Evolutionary conservation across 2,797 vertebrate genomes (phyloP).

Genomic region (Neoniphon sammara): DNA sequence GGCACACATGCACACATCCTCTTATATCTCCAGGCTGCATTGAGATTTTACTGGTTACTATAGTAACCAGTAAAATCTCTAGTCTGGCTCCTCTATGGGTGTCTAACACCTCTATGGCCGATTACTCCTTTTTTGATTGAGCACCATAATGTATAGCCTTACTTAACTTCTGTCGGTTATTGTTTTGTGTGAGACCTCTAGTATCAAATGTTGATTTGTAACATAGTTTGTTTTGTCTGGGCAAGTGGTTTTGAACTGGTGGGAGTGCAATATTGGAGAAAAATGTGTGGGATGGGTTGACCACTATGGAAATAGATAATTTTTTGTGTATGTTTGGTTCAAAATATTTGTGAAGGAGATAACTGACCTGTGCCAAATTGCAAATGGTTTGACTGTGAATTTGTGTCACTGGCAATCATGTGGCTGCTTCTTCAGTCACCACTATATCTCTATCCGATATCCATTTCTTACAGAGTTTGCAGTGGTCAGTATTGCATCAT

Average conservation of each 20-base stretch:
- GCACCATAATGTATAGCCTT: background rate
- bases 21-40: background rate
- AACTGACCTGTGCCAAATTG: slow-evolving; percentile 59
- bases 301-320: slow-evolving; percentile 35
- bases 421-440: slow-evolving; percentile 39
- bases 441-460: slow-evolving; percentile 2
- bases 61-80: no score
- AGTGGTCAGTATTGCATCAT: background rate
- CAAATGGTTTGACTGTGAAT: slow-evolving; percentile 49
- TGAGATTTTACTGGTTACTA: background rate
- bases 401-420: slow-evolving; percentile 33
- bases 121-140: background rate
- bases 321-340: slow-evolving; percentile 37
- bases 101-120: background rate
- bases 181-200: slow-evolving; percentile 3
- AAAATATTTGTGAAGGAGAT: background rate
- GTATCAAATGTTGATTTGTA: slow-evolving; percentile 5
- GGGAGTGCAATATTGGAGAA: slow-evolving; percentile 15
- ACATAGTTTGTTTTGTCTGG: background rate
- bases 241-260: slow-evolving; percentile 15
- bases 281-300: slow-evolving; percentile 16
- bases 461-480: background rate
- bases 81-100: background rate
- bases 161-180: background rate
- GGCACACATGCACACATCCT: background rate